phyloP scores from a whole-genome alignment of 2,888 invertebrate genomes.

The Xanthia togata region DNA sequence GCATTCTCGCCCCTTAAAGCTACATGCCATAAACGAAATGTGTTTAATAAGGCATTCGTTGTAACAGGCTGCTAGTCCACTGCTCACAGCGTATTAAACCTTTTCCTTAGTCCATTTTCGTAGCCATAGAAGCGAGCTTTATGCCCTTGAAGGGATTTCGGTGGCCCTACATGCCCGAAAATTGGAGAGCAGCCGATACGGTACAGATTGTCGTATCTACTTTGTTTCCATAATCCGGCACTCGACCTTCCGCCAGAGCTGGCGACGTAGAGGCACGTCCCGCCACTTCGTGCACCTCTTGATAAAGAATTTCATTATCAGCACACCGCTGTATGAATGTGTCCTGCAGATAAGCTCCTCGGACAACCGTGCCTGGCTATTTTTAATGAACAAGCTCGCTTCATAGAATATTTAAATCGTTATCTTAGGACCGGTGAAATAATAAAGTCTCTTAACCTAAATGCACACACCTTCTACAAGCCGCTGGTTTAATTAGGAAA shows the following conservation, averaged over 20 bases:
- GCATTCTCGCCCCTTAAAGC: conserved; percentile 37
- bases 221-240: conserved; percentile 64
- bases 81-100: conserved; percentile 33
- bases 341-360: conserved; percentile 74
- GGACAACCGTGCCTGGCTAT: conserved; percentile 61
- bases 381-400: conserved; percentile 65
- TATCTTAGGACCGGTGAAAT: conserved; percentile 44
- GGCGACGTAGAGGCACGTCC: conserved; percentile 76
- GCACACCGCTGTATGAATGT: conserved; percentile 79
- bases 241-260: conserved; percentile 68
- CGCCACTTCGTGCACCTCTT: conserved; percentile 80
- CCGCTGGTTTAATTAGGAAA: conserved; percentile 51
- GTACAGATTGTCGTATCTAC: conserved; percentile 58
- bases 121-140: conserved; percentile 38
- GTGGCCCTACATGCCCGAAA: conserved; percentile 34
- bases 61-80: conserved; percentile 54
- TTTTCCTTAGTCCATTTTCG: conserved; percentile 42
- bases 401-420: conserved; percentile 54
- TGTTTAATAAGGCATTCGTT: conserved; percentile 54
- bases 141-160: conserved; percentile 34
- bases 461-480: conserved; percentile 36
- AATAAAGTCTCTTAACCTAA: conserved; percentile 51
- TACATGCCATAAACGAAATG: conserved; percentile 47
- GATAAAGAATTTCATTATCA: conserved; percentile 87
- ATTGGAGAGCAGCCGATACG: conserved; percentile 38